A percentile compares a stretch with the other conserved stretches of the same genome.
Evolutionary conservation across 2,888 invertebrate species (phyloP).

Genomic region (Exephanes ischioxanthus): DNA sequence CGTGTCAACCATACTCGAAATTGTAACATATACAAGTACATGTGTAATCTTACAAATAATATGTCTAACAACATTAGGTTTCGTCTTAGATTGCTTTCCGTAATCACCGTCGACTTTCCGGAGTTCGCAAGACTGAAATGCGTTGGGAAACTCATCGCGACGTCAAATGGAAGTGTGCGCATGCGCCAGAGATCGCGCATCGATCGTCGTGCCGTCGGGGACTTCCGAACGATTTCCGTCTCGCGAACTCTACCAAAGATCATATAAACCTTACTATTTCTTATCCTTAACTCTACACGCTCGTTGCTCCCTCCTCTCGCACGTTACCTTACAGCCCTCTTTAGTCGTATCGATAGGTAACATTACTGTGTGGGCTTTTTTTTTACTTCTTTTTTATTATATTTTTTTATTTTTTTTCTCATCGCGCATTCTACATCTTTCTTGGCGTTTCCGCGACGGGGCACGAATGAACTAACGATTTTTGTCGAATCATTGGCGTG

Average conservation of each 20-base stretch:
- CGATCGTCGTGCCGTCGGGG: constrained; percentile 14
- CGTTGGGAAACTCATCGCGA: constrained; percentile 17
- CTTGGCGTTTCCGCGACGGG: background rate
- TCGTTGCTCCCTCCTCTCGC: constrained; percentile 40
- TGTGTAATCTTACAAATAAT: constrained; percentile 82
- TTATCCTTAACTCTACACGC: constrained; percentile 64
- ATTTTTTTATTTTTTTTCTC: constrained; percentile 4
- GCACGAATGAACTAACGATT: constrained; percentile 5
- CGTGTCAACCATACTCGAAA: constrained; percentile 75
- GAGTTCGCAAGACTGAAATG: constrained; percentile 67
- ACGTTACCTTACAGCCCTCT: constrained; percentile 32
- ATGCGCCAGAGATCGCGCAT: background rate
- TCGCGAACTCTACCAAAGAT: constrained; percentile 75
- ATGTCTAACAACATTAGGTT: constrained; percentile 83
- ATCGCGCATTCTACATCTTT: constrained; percentile 31
- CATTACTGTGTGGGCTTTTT: constrained; percentile 67
- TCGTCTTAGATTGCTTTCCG: constrained; percentile 83
- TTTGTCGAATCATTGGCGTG: constrained; percentile 40
- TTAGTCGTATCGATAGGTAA: constrained; percentile 75
- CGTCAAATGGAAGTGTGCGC: constrained; percentile 27
- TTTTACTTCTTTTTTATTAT: constrained; percentile 38
- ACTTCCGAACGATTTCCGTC: constrained; percentile 60
- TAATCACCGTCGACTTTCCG: constrained; percentile 80
- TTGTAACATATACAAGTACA: constrained; percentile 79
- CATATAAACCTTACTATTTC: constrained; percentile 77